phyloP scores from a whole-genome alignment of 2,113 vertebrate species.

The Macroglossus sobrinus region DNA sequence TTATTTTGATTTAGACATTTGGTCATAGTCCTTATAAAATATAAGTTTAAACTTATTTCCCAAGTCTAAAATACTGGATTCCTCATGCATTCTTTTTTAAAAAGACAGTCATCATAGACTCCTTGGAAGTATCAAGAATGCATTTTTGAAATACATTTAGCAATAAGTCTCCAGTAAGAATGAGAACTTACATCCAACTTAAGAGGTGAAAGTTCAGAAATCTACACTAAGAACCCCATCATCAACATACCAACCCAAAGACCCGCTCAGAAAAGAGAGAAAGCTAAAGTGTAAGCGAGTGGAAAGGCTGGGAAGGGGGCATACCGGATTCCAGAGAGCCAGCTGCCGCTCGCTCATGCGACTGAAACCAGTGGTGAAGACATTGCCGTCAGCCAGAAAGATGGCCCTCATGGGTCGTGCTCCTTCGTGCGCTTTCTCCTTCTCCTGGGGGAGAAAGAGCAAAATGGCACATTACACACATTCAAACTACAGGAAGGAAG shows the following conservation, averaged over 20 bases:
- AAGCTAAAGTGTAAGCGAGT: not conserved
- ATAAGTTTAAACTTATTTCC: not conserved
- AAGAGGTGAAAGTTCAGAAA: not conserved
- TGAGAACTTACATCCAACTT: not conserved
- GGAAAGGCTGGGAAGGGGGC: not conserved
- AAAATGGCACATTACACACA: not conserved
- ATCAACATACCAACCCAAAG: not conserved
- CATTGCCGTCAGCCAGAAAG: slow-evolving; percentile 92
- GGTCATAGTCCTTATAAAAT: not conserved
- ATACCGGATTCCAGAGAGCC: slow-evolving; percentile 93
- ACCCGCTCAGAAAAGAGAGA: not conserved
- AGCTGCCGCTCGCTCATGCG: slow-evolving; percentile 98
- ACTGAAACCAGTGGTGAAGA: slow-evolving; percentile 97
- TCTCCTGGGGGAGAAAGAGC: slow-evolving; percentile 86
- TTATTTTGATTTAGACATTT: not conserved
- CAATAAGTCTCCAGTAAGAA: not conserved
- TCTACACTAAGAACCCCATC: not conserved
- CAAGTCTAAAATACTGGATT: not conserved
- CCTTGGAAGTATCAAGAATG: not conserved
- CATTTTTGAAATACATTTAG: not conserved
- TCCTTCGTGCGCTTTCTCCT: slow-evolving; percentile 96
- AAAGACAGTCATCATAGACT: not conserved
- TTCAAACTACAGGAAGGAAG: not conserved
- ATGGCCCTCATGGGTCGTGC: slow-evolving; percentile 96
- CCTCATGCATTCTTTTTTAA: not conserved